phyloP scores from a whole-genome alignment of 1,140 invertebrate species.

The Plutomurus gul region DNA sequence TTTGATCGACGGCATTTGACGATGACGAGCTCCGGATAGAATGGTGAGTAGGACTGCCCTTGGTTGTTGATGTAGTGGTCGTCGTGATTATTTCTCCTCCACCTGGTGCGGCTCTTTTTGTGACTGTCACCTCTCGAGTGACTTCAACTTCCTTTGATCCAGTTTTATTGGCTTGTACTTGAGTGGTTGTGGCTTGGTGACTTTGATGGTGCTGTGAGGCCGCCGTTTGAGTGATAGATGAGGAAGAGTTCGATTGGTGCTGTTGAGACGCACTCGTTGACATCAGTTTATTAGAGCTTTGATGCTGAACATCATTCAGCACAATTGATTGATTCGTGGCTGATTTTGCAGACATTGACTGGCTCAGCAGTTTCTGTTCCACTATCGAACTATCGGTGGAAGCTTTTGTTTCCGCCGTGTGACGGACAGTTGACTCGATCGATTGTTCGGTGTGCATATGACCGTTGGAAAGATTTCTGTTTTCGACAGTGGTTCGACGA shows the following conservation, averaged over 20 bases:
- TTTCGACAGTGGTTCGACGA: slow-evolving; percentile 45
- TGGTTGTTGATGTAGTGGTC: background rate
- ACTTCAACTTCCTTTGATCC: slow-evolving; percentile 49
- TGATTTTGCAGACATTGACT: slow-evolving; percentile 51
- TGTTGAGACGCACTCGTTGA: background rate
- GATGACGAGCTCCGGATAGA: background rate
- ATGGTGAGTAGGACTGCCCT: background rate
- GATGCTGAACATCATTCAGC: slow-evolving; percentile 43
- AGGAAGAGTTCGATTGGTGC: background rate
- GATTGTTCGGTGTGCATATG: slow-evolving; percentile 49
- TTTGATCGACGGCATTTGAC: background rate
- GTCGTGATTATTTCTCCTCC: slow-evolving; percentile 14
- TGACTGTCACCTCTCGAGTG: slow-evolving; percentile 51
- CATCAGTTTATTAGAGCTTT: background rate
- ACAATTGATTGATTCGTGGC: slow-evolving; percentile 49
- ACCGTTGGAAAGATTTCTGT: slow-evolving; percentile 47
- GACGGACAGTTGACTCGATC: slow-evolving; percentile 44
- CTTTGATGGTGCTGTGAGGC: background rate
- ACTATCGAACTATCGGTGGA: slow-evolving; percentile 38
- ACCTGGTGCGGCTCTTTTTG: slow-evolving; percentile 37
- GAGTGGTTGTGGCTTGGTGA: background rate
- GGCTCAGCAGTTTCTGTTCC: slow-evolving; percentile 51
- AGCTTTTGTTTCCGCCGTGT: slow-evolving; percentile 44
- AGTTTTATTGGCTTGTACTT: slow-evolving; percentile 41
- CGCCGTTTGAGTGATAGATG: background rate